A percentile compares a stretch with the other conserved stretches of the same genome.
These are phyloP conservation scores for Umimayanthus kanabou DNA, from an alignment of 92 coral and sea anemone genomes.

Conservation along the genomic window DNA sequence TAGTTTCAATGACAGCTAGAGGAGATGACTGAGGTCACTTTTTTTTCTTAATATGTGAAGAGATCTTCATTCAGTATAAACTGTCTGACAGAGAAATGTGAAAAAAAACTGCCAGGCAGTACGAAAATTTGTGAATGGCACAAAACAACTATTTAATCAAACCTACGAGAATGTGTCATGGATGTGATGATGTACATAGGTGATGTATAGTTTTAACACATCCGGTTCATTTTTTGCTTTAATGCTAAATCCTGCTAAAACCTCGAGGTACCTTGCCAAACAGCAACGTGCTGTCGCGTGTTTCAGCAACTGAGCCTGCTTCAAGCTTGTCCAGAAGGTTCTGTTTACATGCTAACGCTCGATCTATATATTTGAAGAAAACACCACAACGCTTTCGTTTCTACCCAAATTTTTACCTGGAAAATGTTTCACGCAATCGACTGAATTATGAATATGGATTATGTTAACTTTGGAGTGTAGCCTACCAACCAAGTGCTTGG, in stretches of 20 bases:
- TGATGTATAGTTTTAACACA: not conserved
- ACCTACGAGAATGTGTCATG: constrained; percentile 24
- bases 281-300: not conserved
- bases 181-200: not conserved
- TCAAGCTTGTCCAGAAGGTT: no score
- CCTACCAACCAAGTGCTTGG: not conserved
- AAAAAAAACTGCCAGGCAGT: not conserved
- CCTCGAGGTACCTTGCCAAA: not conserved
- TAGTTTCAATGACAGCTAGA: not conserved
- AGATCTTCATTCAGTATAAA: no score
- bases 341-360: no score
- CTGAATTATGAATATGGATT: not conserved
- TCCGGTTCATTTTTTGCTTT: constrained; percentile 28
- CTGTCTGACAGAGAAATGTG: not conserved
- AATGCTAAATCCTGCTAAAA: not conserved
- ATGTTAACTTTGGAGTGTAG: not conserved
- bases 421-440: no score
- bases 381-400: not conserved
- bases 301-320: no score
- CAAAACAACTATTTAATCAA: not conserved
- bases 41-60: not conserved
- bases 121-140: not conserved
- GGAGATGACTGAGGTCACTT: not conserved
- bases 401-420: not conserved
- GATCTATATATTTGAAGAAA: no score